A percentile compares a stretch with the other conserved stretches of the same genome.
Evolutionary conservation across 2,888 invertebrate genomes (phyloP).

Genomic region (Oasisia sp.): DNA sequence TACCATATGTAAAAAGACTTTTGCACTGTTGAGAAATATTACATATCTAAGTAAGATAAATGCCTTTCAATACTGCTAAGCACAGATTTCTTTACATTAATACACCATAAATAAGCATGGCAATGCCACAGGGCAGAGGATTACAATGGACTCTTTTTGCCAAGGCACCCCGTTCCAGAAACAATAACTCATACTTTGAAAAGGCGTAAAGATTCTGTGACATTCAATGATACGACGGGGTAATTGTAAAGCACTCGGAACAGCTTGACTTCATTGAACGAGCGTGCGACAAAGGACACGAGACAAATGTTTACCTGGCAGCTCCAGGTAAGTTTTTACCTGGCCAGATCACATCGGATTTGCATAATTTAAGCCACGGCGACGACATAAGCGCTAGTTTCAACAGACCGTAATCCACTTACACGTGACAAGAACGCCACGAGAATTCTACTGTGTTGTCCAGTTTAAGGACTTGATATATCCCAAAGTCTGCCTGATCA

Average conservation of each 20-base stretch:
- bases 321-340: background rate
- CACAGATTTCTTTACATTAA: background rate
- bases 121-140: background rate
- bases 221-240: slow-evolving; percentile 12
- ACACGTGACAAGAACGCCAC: background rate
- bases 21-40: background rate
- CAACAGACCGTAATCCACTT: background rate
- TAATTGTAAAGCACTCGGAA: background rate
- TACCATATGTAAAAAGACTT: background rate
- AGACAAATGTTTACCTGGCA: background rate
- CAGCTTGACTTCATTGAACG: background rate
- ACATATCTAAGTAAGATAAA: background rate
- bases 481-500: background rate
- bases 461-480: slow-evolving; percentile 13
- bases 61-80: background rate
- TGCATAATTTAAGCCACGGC: background rate
- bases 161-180: background rate
- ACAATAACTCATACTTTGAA: background rate
- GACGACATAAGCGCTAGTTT: slow-evolving; percentile 1
- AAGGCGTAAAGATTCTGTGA: background rate
- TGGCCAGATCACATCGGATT: background rate
- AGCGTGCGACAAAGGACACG: background rate
- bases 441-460: background rate
- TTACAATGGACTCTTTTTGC: background rate
- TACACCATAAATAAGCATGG: background rate